Conservation (phyloP, 2,888 invertebrate genomes). For the Leptogaster cylindrica region DNA sequence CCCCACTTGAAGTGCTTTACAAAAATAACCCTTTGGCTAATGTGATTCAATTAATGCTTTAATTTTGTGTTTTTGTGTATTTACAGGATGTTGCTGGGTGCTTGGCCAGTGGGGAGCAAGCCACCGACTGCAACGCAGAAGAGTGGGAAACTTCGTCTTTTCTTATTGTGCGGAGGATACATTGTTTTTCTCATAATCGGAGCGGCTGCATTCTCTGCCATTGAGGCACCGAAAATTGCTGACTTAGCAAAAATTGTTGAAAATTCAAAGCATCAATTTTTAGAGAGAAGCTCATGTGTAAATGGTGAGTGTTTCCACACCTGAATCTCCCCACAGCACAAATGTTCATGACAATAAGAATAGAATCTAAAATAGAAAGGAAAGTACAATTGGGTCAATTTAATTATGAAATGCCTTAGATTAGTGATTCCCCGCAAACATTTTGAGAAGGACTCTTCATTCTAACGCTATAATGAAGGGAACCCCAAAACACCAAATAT, state of each 20-base stretch:
- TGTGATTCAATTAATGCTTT: too few relatives aligned
- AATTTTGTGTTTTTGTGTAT: conserved; percentile 14
- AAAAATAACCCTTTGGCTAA: too few relatives aligned
- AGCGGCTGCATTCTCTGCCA: conserved; percentile 79
- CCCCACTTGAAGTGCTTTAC: too few relatives aligned
- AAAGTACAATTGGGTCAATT: too few relatives aligned
- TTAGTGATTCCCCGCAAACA: too few relatives aligned
- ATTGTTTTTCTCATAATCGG: conserved; percentile 71
- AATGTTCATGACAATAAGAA: too few relatives aligned
- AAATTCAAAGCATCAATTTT: conserved; percentile 67
- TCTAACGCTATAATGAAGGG: too few relatives aligned
- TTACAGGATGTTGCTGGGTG: conserved; percentile 54
- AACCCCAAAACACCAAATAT: too few relatives aligned
- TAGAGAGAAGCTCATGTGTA: conserved; percentile 69
- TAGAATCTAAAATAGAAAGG: too few relatives aligned
- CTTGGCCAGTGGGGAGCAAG: conserved; percentile 55
- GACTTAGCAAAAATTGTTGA: conserved; percentile 66
- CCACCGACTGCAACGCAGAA: conserved; percentile 55
- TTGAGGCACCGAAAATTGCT: conserved; percentile 76
- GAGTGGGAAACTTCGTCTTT: conserved; percentile 60
- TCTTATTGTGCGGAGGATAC: conserved; percentile 63
- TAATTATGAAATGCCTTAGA: too few relatives aligned
- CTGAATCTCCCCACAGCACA: background rate
- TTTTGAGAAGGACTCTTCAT: too few relatives aligned
- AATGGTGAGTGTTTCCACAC: conserved; percentile 66